A percentile compares a stretch with the other conserved stretches of the same genome.
These are phyloP conservation scores for Schizopygopsis pylzovi DNA, from an alignment of 2,797 vertebrate species.

Conservation along the genomic window DNA sequence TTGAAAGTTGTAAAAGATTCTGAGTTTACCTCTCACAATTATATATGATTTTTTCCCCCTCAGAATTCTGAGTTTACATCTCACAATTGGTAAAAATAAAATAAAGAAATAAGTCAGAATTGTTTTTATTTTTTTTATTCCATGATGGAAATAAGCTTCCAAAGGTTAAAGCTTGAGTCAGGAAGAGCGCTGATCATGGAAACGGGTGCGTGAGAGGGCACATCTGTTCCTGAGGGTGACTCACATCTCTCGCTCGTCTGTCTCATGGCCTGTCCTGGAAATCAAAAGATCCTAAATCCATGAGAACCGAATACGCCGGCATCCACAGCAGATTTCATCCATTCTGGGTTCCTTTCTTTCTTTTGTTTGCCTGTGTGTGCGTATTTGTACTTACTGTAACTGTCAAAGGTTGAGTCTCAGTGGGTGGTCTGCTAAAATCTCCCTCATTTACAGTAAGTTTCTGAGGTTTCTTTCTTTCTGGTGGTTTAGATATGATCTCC, in stretches of 20 bases:
- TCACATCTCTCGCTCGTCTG: constrained; percentile 54
- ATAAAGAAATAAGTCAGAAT: not conserved
- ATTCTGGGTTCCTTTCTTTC: not conserved
- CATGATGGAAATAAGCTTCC: not conserved
- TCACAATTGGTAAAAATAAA: not conserved
- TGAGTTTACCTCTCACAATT: not conserved
- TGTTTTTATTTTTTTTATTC: not conserved
- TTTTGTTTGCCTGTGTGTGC: not conserved
- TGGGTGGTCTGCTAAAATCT: constrained; percentile 40
- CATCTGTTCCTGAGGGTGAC: constrained; percentile 64
- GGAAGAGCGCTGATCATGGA: constrained; percentile 40
- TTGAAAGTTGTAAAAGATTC: not conserved
- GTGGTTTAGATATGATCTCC: constrained; percentile 54
- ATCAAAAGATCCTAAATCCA: constrained; percentile 40
- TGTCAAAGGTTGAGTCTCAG: not conserved
- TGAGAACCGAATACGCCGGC: not conserved
- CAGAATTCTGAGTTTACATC: not conserved
- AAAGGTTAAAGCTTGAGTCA: constrained; percentile 46
- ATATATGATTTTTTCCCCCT: too few relatives aligned
- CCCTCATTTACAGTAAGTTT: constrained; percentile 52
- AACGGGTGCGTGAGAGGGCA: constrained; percentile 61
- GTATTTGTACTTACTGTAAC: constrained; percentile 10
- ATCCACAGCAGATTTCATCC: not conserved
- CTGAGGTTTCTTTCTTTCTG: constrained; percentile 37
- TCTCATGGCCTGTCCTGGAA: constrained; percentile 39